Base-by-base conservation (phyloP, 2,797 vertebrate genomes). In the Leptodactylus fallax region DNA sequence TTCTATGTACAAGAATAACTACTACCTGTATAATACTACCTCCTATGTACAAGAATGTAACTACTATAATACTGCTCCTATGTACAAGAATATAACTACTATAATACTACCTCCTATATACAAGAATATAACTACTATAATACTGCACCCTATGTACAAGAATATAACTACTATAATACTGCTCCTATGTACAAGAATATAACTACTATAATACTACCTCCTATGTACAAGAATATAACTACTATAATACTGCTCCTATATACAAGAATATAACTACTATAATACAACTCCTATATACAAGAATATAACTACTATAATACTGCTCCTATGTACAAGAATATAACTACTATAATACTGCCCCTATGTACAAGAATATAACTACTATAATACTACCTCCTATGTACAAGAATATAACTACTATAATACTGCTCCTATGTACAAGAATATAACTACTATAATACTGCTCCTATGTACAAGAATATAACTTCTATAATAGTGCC, bases 161-260 rank as follows among this genome's bases (percentile, higher is more conserved):
- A 67, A 67, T 67, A 63, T 63, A 63, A 63, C 61, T 63, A 63
- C 61, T 63, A 23, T n/a, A 61, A 61, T 61, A 61, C 58, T 61
- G 19, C 58, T 21, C 58, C 58, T 61, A 61, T 61, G 19, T 61
- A 61, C 58, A 61, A 21, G 58, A 60, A 61, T 61, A 61, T 61
- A 61, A 61, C 58, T 61, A 61, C 58, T 61, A 21, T 61, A 63
- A 63, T 23, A 63, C 61, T 63, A 21, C 60, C 61, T 16, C 65
- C 65, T 69, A 69, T 69, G 7, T 69, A 69, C 65, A 69, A 27
- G 65, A 69, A 69, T 69, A 71, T 71, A 71, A 71, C 69, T 71
- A 71, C 69, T 71, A 71, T 71, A 71, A 71, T 45, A 71, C 69
- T 71, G 16, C 60, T 16, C 65, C 25, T 69, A 69, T 36, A 5